Evolutionary conservation across 2,113 vertebrate species (phyloP).

Genomic region (Ctenodactylus gundi): DNA sequence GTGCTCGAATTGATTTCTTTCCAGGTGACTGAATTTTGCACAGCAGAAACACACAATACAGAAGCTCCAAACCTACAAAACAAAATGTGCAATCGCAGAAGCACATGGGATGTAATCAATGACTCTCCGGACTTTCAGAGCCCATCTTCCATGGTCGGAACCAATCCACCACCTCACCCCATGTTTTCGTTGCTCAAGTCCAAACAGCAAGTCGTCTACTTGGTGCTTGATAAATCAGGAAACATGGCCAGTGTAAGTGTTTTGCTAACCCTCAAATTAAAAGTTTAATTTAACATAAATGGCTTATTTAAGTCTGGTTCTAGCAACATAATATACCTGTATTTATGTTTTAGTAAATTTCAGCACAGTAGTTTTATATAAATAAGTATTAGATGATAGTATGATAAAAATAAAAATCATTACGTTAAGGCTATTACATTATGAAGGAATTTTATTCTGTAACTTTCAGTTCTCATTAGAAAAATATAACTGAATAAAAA

Average conservation of each 20-base stretch:
- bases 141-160: background rate
- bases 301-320: slow-evolving; percentile 12
- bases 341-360: slow-evolving; percentile 27
- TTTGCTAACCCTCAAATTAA: slow-evolving; percentile 15
- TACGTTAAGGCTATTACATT: background rate
- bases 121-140: slow-evolving; percentile 77
- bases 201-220: slow-evolving; percentile 70
- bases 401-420: slow-evolving; percentile 24
- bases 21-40: slow-evolving; percentile 84
- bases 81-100: slow-evolving; percentile 80
- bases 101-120: slow-evolving; percentile 82
- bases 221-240: slow-evolving; percentile 84
- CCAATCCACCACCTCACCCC: slow-evolving; percentile 10
- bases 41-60: slow-evolving; percentile 77
- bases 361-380: background rate
- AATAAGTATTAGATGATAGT: background rate
- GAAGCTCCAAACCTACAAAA: slow-evolving; percentile 86
- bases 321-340: slow-evolving; percentile 21
- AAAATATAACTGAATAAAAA: background rate
- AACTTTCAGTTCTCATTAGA: slow-evolving; percentile 30
- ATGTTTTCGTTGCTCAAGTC: slow-evolving; percentile 76
- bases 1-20: slow-evolving; percentile 43
- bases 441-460: background rate
- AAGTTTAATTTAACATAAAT: background rate
- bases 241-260: slow-evolving; percentile 76